Base-by-base conservation (phyloP, 2,113 vertebrate genomes). In the Xyrauchen texanus region DNA sequence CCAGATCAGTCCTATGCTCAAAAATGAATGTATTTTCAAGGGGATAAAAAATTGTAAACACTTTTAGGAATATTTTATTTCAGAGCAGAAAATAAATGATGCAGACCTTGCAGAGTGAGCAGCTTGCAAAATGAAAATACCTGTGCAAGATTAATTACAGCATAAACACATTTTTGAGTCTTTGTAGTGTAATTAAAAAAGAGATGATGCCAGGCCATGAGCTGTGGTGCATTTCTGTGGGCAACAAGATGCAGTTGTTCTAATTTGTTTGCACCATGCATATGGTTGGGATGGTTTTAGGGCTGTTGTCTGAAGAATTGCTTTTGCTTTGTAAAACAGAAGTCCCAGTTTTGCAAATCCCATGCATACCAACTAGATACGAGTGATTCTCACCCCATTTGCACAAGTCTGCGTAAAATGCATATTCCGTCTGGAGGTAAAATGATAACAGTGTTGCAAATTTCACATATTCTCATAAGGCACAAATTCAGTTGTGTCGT, bases 271-370 rank as follows among this genome's bases (percentile, higher is more conserved):
- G 81, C 85, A 85, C 87, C 2, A 73, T 87, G 82, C 83, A 71
- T 84, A 80, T 8, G 34, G 45, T 53, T 16, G 80, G 83, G 83
- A 82, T 57, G 60, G 79, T 84, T 87, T 86, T 76, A 85, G 86
- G 70, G 77, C 83, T 80, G 85, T 75, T 52, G 47, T 87, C 88
- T 88, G 82, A 91, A 91, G 89, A 90, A 91, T 90, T 90, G 89
- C 63, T 89, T 90, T 86, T 82, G 11, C 6, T 63, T 75, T 63
- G 21, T 58, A 78, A 87, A 88, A 89, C 85, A 79, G 65, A 77
- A 89, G 88, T 87, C 87, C 85, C 81, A 86, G 86, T 81, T 76
- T 78, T 75, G 77, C 58, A 47, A 88, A 85, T 88, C 80, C 85
- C 78, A 89, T 88, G 88, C 85, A 88, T 89, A 87, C 85, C 80